Evolutionary conservation across 2,797 vertebrate species (phyloP).

Genomic region (Falco berigora): DNA sequence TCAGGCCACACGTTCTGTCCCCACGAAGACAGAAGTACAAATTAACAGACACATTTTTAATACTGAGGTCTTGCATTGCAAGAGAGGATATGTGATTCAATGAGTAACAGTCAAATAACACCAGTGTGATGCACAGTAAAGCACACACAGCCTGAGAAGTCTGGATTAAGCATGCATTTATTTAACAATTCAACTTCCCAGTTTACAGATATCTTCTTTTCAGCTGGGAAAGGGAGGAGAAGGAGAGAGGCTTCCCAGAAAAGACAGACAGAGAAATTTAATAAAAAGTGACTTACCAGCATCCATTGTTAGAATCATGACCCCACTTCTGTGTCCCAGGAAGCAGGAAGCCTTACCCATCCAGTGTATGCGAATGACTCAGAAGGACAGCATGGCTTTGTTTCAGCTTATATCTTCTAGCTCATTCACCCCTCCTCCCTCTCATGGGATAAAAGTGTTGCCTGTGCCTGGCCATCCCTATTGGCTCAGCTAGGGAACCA

Average conservation of each 20-base stretch:
- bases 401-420: constrained; percentile 68
- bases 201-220: not conserved
- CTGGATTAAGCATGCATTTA: not conserved
- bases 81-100: not conserved
- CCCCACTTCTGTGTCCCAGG: constrained; percentile 47
- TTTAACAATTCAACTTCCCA: not conserved
- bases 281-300: constrained; percentile 48
- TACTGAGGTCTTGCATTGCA: not conserved
- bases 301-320: constrained; percentile 71
- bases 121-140: not conserved
- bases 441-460: constrained; percentile 49
- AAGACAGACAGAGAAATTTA: not conserved
- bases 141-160: not conserved
- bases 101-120: not conserved
- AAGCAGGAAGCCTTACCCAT: constrained; percentile 64
- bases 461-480: constrained; percentile 42
- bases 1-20: not conserved
- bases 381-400: constrained; percentile 64
- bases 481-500: constrained; percentile 56
- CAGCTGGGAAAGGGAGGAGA: not conserved
- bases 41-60: not conserved
- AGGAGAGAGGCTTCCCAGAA: not conserved
- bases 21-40: not conserved
- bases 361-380: constrained; percentile 56
- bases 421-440: constrained; percentile 64